Evolutionary conservation across 2,797 vertebrate species (phyloP).

Genomic region (Aldrovandia affinis): DNA sequence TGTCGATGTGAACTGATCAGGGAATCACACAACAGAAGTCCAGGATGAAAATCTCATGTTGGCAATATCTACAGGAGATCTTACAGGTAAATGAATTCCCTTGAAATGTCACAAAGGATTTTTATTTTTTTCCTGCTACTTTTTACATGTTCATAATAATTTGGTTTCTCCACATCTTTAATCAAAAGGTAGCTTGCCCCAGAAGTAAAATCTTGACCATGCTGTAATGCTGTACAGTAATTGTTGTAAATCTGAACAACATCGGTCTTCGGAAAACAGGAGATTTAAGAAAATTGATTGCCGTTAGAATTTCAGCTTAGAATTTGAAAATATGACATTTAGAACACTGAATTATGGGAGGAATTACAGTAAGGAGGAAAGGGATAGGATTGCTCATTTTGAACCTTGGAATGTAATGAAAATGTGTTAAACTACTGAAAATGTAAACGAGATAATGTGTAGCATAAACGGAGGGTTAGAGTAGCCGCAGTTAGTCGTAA

Average conservation of each 20-base stretch:
- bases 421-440: constrained; percentile 38
- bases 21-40: constrained; percentile 53
- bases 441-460: not conserved
- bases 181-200: not conserved
- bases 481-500: constrained; percentile 1
- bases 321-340: not conserved
- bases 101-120: not conserved
- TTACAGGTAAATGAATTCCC: constrained; percentile 57
- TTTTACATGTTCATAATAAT: not conserved
- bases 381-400: not conserved
- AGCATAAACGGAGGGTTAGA: not conserved
- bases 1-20: constrained; percentile 73
- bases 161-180: not conserved
- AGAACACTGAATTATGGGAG: not conserved
- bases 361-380: not conserved
- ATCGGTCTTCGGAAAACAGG: not conserved
- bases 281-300: not conserved
- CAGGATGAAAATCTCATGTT: constrained; percentile 43
- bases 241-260: not conserved
- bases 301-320: not conserved
- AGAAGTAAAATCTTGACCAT: not conserved
- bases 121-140: not conserved
- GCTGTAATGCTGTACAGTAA: not conserved
- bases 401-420: not conserved
- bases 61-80: constrained; percentile 57